These are phyloP conservation scores for Apamea anceps DNA, from an alignment of 2,888 invertebrate species.

Conservation along the genomic window DNA sequence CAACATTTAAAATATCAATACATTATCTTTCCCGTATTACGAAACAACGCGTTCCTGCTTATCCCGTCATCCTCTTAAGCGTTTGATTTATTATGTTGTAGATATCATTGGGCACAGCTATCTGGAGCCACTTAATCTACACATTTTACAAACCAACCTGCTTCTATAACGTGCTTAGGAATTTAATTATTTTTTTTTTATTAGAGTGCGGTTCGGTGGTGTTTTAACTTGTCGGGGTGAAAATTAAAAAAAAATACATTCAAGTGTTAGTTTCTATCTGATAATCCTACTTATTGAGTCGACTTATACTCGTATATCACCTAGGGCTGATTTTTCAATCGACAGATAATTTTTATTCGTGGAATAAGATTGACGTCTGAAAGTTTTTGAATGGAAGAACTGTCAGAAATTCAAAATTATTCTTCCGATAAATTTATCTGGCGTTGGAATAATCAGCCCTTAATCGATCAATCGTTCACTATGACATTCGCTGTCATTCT, in stretches of 20 bases:
- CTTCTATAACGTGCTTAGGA: conserved; percentile 49
- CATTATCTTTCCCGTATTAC: conserved; percentile 27
- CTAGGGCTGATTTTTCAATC: too few relatives aligned
- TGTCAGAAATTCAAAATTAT: too few relatives aligned
- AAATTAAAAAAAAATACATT: neutral
- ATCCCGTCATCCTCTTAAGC: conserved; percentile 41
- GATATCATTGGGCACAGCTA: conserved; percentile 43
- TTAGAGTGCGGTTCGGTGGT: conserved; percentile 25
- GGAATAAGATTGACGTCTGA: too few relatives aligned
- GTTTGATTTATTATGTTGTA: conserved; percentile 55
- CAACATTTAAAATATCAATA: conserved; percentile 1
- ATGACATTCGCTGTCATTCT: too few relatives aligned
- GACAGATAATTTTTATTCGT: too few relatives aligned
- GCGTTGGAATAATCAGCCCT: too few relatives aligned
- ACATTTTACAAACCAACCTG: conserved; percentile 43
- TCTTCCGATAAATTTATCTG: too few relatives aligned
- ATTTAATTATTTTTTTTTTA: conserved; percentile 24
- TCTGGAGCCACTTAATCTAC: conserved; percentile 45
- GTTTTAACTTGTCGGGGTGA: too few relatives aligned
- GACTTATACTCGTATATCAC: too few relatives aligned
- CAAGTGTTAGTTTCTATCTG: neutral
- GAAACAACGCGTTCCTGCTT: conserved; percentile 15
- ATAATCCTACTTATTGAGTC: too few relatives aligned
- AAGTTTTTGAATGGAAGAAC: too few relatives aligned
- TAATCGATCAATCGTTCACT: too few relatives aligned